These are phyloP conservation scores for Porites evermanni DNA, from an alignment of 92 coral and sea anemone genomes.

Conservation along the genomic window DNA sequence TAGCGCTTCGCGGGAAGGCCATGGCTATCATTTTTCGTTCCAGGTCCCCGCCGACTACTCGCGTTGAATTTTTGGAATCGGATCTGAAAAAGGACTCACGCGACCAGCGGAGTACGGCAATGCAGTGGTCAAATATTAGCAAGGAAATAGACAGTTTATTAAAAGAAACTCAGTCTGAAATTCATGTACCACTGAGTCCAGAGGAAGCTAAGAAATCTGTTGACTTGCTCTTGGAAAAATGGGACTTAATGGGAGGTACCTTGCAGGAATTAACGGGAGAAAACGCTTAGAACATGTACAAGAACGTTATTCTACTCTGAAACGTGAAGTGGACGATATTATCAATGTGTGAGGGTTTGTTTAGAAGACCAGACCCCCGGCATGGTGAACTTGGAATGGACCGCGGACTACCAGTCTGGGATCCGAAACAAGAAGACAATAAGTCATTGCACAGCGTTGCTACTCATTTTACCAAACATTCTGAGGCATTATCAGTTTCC, in stretches of 20 bases:
- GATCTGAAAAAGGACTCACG: too few relatives aligned
- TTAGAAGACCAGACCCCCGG: too few relatives aligned
- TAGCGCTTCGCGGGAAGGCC: too few relatives aligned
- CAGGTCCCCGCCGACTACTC: too few relatives aligned
- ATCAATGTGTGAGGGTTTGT: slow-evolving; percentile 8
- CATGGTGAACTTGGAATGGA: neutral
- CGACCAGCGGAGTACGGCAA: too few relatives aligned
- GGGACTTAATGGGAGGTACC: slow-evolving; percentile 16
- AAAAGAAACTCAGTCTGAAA: too few relatives aligned
- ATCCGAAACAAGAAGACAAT: neutral
- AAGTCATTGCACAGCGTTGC: neutral
- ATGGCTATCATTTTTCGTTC: too few relatives aligned
- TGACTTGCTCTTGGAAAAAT: slow-evolving; percentile 28
- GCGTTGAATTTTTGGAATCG: too few relatives aligned
- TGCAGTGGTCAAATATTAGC: too few relatives aligned
- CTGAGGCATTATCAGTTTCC: neutral
- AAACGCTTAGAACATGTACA: slow-evolving; percentile 48
- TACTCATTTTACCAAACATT: neutral
- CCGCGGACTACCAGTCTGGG: neutral
- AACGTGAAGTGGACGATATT: neutral
- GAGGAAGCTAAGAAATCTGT: neutral
- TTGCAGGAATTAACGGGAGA: slow-evolving; percentile 44
- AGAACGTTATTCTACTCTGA: slow-evolving; percentile 15
- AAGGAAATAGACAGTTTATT: too few relatives aligned
- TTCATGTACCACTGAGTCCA: neutral